Evolutionary conservation across 2,797 vertebrate species (phyloP), one percentile per base, ranked within the genome.

Genomic region (Anomalospiza imberbis): DNA sequence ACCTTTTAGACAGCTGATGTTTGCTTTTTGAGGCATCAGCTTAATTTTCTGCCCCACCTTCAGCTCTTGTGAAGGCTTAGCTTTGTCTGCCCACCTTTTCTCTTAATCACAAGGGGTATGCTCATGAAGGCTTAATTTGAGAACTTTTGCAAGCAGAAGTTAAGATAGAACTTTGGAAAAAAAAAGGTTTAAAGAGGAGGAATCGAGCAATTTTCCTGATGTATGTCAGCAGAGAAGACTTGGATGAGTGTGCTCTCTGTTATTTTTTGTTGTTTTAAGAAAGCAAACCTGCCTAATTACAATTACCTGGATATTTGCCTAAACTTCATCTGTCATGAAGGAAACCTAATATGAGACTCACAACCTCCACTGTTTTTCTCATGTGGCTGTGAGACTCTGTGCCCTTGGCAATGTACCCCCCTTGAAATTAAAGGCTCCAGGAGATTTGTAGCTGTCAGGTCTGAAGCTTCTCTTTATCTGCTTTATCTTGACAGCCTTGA

Each of bases 251-350:
- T 63, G 91, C 14, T 48, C 63, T 61, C 28, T 53, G 25, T 8
- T 7, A 40, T 74, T 55, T 73, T 68, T 51, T 86, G 45, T 58
- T 88, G 44, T 50, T 78, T 93, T 70, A 93, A 93, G 70, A 92
- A 91, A 94, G 40, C 32, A 86, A 71, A 92, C 84, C 83, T 91
- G 70, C 44, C 87, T 88, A 66, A 96, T 94, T 91, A 82, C 7
- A 38, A 86, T 93, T 90, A 96, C 79, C 89, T 95, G 93, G 94
- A 81, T 92, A 92, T 91, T 90, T 95, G 96, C 92, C 97, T 95
- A 68, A 94, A 93, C 65, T 85, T 94, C 26, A 29, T 86, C 85
- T 91, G 42, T 93, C 84, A 63, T n/a, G 89, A 93, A 50, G 45
- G 84, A 93, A 96, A 88, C 57, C 42, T 40, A 96, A 89, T 51